phyloP scores from a whole-genome alignment of 2,797 vertebrate species.

The Lepus townsendii region DNA sequence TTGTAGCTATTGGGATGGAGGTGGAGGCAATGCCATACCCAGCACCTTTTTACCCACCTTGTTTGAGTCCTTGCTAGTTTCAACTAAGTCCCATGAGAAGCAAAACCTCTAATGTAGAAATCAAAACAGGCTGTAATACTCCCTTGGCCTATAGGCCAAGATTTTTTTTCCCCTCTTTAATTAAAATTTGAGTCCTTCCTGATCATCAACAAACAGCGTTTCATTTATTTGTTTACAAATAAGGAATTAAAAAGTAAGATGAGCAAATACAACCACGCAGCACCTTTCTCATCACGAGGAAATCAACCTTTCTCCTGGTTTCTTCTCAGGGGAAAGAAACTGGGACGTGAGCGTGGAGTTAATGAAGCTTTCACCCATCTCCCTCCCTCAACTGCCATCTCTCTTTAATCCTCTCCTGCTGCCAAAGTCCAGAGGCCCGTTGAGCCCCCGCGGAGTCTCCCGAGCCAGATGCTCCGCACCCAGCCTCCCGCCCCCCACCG shows the following conservation, averaged over 20 bases:
- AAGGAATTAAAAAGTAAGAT: constrained; percentile 63
- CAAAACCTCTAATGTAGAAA: constrained; percentile 42
- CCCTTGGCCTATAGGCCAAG: constrained; percentile 53
- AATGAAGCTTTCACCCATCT: constrained; percentile 72
- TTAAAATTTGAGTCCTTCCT: constrained; percentile 60
- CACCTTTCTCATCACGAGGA: neutral
- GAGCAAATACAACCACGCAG: neutral
- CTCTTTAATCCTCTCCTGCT: constrained; percentile 82
- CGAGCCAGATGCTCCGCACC: constrained; percentile 80
- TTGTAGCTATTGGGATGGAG: neutral
- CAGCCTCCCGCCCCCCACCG: neutral
- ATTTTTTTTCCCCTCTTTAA: constrained; percentile 44
- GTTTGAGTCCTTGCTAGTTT: constrained; percentile 52
- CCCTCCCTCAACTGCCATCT: constrained; percentile 67
- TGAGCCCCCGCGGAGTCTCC: constrained; percentile 65
- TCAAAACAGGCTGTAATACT: constrained; percentile 15
- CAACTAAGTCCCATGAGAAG: constrained; percentile 36
- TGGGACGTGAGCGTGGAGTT: constrained; percentile 33
- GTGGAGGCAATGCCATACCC: neutral
- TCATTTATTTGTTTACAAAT: constrained; percentile 64
- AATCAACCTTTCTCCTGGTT: neutral
- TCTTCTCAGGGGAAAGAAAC: constrained; percentile 20
- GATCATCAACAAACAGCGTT: constrained; percentile 54
- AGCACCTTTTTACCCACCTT: neutral
- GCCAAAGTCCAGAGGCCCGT: constrained; percentile 76